A percentile compares a stretch with the other conserved stretches of the same genome.
phyloP scores from a whole-genome alignment of 2,888 invertebrate genomes.

The Eupithecia subumbrata region DNA sequence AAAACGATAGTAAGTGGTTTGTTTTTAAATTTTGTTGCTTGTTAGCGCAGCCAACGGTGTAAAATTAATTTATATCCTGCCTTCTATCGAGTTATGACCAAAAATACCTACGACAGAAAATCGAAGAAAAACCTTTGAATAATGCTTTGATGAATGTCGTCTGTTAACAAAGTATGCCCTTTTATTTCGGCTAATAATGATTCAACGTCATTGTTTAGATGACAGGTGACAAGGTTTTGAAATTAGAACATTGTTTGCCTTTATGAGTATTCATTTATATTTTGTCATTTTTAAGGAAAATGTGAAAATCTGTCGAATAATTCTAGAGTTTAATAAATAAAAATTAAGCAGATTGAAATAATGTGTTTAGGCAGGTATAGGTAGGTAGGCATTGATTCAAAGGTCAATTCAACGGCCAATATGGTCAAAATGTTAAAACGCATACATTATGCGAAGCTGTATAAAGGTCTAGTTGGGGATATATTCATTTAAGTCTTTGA shows the following conservation, averaged over 20 bases:
- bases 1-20: too few relatives aligned
- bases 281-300: neutral
- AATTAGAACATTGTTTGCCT: conserved; percentile 11
- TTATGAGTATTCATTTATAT: neutral
- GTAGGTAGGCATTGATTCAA: neutral
- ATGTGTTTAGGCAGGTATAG: too few relatives aligned
- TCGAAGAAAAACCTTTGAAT: neutral
- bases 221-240: conserved; percentile 12
- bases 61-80: neutral
- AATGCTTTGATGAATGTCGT: conserved; percentile 19
- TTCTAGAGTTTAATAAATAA: neutral
- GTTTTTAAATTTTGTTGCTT: too few relatives aligned
- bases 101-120: too few relatives aligned
- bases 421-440: neutral
- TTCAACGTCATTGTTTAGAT: conserved; percentile 17
- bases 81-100: neutral
- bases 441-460: neutral
- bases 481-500: neutral
- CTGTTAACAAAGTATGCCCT: neutral
- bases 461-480: neutral
- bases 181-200: conserved; percentile 22
- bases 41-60: too few relatives aligned
- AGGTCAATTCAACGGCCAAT: neutral
- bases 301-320: neutral
- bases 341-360: neutral